Conservation (phyloP, 2,797 vertebrate genomes). For the Lutjanus argentimaculatus region DNA sequence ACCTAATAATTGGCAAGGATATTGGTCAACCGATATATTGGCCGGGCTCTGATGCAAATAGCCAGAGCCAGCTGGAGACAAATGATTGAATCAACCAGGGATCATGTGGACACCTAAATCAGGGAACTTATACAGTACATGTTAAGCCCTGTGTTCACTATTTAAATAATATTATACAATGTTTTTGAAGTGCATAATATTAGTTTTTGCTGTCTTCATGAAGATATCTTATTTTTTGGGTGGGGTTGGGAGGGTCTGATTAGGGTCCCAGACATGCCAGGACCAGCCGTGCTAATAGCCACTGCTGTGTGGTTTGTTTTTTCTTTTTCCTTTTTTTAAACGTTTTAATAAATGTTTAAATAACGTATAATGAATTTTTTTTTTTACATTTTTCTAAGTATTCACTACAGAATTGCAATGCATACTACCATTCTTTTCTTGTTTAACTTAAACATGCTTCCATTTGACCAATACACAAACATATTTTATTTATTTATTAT, state of each 20-base stretch:
- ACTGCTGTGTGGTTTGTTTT: not conserved
- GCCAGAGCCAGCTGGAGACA: not conserved
- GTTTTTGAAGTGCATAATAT: not conserved
- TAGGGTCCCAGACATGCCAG: conserved; percentile 4
- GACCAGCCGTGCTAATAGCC: not conserved
- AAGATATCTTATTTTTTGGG: conserved; percentile 1
- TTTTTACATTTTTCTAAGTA: too few species aligned
- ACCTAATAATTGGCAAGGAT: too few species aligned
- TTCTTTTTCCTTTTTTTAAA: conserved; percentile 3
- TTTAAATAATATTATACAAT: not conserved
- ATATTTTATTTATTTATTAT: not conserved
- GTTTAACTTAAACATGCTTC: not conserved
- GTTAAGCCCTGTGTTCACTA: not conserved
- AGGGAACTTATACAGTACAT: not conserved
- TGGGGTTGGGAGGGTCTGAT: conserved; percentile 32
- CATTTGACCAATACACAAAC: not conserved
- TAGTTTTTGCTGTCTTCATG: not conserved
- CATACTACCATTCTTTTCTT: not conserved
- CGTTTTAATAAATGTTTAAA: not conserved
- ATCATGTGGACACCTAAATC: not conserved
- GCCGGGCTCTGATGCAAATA: not conserved
- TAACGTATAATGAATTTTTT: too few species aligned
- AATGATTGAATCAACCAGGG: not conserved
- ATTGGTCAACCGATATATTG: too few species aligned
- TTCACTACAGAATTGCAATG: not conserved